These are phyloP conservation scores for Fistularia tabacaria DNA, from an alignment of 2,797 vertebrate genomes.

Conservation along the genomic window DNA sequence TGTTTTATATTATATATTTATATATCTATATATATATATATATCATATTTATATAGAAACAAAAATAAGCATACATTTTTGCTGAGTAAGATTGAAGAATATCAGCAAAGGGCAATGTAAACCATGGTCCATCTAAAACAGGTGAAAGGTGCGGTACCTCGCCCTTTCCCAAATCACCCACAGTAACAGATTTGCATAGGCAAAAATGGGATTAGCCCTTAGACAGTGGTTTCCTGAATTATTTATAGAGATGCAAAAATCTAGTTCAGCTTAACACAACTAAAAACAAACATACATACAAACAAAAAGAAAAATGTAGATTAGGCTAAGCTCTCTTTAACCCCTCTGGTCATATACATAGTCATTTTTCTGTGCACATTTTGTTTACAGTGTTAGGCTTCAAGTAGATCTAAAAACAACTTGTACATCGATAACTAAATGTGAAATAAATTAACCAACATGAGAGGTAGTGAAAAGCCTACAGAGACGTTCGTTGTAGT, in stretches of 20 bases:
- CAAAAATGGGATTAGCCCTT: slow-evolving; percentile 99
- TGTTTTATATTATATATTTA: slow-evolving; percentile 80
- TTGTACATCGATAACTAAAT: slow-evolving; percentile 75
- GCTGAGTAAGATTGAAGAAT: slow-evolving; percentile 89
- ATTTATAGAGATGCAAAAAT: slow-evolving; percentile 77
- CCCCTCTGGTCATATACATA: slow-evolving; percentile 68
- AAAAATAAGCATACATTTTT: slow-evolving; percentile 86
- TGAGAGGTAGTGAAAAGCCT: slow-evolving; percentile 96
- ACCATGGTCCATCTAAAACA: slow-evolving; percentile 85
- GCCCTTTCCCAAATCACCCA: slow-evolving; percentile 81
- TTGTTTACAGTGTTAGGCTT: slow-evolving; percentile 85
- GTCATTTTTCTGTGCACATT: slow-evolving; percentile 74
- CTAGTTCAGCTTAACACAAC: slow-evolving; percentile 76
- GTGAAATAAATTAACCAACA: slow-evolving; percentile 89
- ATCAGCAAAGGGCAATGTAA: slow-evolving; percentile 97
- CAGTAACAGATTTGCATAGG: slow-evolving; percentile 99
- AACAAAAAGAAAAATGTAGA: slow-evolving; percentile 54
- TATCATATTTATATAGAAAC: slow-evolving; percentile 86
- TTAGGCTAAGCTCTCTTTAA: slow-evolving; percentile 73
- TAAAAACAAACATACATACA: slow-evolving; percentile 68
- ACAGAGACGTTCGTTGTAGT: slow-evolving; percentile 66
- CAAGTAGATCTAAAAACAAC: slow-evolving; percentile 82
- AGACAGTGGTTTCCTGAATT: slow-evolving; percentile 96
- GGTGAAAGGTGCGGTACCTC: slow-evolving; percentile 77
- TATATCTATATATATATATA: slow-evolving; percentile 76